These are phyloP conservation scores for Amblyraja radiata DNA, from an alignment of 2,797 vertebrate genomes.

Conservation along the genomic window DNA sequence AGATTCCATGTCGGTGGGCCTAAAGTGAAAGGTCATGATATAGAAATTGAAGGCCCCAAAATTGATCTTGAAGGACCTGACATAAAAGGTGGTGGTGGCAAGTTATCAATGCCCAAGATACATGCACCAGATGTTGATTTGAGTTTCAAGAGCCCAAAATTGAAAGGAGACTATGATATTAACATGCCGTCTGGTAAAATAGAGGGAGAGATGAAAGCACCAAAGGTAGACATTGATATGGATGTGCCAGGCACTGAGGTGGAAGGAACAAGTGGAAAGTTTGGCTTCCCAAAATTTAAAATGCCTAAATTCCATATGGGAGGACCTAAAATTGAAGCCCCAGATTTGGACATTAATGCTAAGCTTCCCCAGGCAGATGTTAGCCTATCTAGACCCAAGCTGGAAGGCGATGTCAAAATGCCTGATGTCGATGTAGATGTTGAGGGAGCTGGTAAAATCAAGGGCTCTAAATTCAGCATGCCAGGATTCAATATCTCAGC, in stretches of 20 bases:
- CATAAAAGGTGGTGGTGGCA: background rate
- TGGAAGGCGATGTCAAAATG: slow-evolving; percentile 1
- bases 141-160: background rate
- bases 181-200: background rate
- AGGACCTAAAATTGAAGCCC: background rate
- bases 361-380: slow-evolving; percentile 40
- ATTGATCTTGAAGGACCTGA: background rate
- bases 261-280: background rate
- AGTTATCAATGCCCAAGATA: background rate
- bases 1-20: slow-evolving; percentile 41
- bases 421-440: slow-evolving; percentile 8
- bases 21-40: slow-evolving; percentile 2
- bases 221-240: background rate
- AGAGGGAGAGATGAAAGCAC: background rate
- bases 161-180: background rate
- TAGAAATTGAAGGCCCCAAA: slow-evolving; percentile 32
- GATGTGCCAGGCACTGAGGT: background rate
- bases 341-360: slow-evolving; percentile 38
- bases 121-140: background rate
- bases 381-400: background rate
- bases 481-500: slow-evolving; percentile 45
- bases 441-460: slow-evolving; percentile 44
- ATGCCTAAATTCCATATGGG: background rate
- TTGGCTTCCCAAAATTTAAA: background rate
- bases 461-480: slow-evolving; percentile 33